Evolutionary conservation across 2,888 invertebrate genomes (phyloP), one percentile per base, ranked within the genome.

Genomic region (Periphyllus acericola): DNA sequence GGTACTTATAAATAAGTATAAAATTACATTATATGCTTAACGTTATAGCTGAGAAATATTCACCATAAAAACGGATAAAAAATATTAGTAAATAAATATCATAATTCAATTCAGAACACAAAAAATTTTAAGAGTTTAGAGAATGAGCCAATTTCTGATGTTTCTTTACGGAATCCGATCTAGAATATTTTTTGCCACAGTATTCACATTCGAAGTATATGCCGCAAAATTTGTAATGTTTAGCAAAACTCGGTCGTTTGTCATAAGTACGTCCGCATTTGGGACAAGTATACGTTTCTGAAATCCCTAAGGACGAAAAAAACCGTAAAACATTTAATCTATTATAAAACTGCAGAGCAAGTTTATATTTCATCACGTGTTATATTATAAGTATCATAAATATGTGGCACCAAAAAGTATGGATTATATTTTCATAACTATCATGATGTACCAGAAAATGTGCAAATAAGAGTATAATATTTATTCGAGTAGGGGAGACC

Each of bases 201-300:
- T 91, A 89, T 8, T 90, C 90, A 89, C 92, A 92, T n/a, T 90
- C 90, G 90, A 91, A 92, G 83, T 92, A 92, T 89, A 92, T 91
- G n/a, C 92, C 92, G 89, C 92, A 92, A 88, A 91, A 91, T 46
- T 90, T 89, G 83, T 72, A 83, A 88, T 90, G 90, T 34, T 89
- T 86, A 46, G 81, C 82, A n/a, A 89, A 82, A 74, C 89, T 89
- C 21, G 89, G 88, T 75, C 87, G 85, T 79, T 89, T 88, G 80
- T 90, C 89, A 88, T 90, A 90, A 32, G 40, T 72, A 87, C 83
- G 89, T 25, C 89, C 89, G 21, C 89, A 89, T 52, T 89, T 89
- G 5, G 89, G 76, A 83, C 89, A 89, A 25, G 75, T 79, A 66
- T 40, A 89, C 25, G 74, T 75, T 76, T 83, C 60, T 74, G 87